Percentiles rank a stretch among this genome's conserved stretches.
Evolutionary conservation across 2,888 invertebrate genomes (phyloP).

Genomic region (Tribolium freemani): DNA sequence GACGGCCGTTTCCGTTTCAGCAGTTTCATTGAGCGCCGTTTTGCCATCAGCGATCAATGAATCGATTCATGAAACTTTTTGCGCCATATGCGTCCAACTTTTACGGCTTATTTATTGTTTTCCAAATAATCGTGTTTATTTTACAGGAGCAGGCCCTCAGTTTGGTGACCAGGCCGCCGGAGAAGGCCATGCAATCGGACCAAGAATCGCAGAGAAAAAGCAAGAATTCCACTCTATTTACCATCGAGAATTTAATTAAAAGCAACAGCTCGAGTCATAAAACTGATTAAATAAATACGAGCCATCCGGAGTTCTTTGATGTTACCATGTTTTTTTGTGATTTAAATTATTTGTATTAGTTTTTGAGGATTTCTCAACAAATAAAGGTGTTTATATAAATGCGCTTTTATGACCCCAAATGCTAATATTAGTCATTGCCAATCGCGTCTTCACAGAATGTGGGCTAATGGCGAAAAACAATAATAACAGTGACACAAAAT

Average conservation of each 20-base stretch:
- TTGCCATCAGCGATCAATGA: slow-evolving; percentile 19
- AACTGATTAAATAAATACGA: slow-evolving; percentile 61
- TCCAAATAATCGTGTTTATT: slow-evolving; percentile 47
- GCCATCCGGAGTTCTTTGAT: slow-evolving; percentile 59
- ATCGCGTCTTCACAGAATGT: neutral
- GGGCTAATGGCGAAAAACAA: neutral
- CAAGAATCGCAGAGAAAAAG: slow-evolving; percentile 50
- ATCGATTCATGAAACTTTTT: slow-evolving; percentile 23
- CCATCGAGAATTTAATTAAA: slow-evolving; percentile 68
- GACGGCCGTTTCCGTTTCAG: slow-evolving; percentile 23
- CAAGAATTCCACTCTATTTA: slow-evolving; percentile 67
- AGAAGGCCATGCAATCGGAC: neutral
- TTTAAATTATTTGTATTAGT: slow-evolving; percentile 61
- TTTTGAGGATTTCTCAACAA: slow-evolving; percentile 46
- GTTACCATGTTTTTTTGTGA: slow-evolving; percentile 58
- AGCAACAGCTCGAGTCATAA: slow-evolving; percentile 60
- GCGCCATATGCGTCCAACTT: slow-evolving; percentile 22
- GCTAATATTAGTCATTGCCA: neutral
- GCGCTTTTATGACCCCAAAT: neutral
- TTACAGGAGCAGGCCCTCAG: slow-evolving; percentile 62
- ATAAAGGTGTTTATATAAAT: slow-evolving; percentile 38
- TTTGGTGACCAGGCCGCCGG: slow-evolving; percentile 54
- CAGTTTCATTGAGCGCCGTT: slow-evolving; percentile 27
- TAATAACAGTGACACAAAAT: neutral
- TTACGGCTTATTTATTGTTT: slow-evolving; percentile 33